These are phyloP conservation scores for Rhodeus uyekii DNA, from an alignment of 2,797 vertebrate genomes.

Conservation along the genomic window DNA sequence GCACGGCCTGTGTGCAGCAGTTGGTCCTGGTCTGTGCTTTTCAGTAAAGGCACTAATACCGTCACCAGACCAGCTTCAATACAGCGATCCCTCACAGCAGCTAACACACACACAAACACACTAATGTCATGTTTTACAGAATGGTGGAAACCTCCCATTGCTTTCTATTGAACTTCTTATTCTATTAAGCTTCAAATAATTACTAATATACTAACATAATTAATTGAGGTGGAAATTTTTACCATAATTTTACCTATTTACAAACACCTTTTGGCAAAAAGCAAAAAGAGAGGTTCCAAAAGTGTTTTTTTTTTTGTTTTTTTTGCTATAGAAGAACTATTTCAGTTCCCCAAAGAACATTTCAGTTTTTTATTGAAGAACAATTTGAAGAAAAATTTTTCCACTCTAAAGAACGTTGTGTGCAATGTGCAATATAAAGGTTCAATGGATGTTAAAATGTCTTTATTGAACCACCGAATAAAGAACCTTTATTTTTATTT, in stretches of 20 bases:
- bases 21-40: constrained; percentile 81
- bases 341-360: neutral
- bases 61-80: constrained; percentile 84
- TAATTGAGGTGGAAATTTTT: neutral
- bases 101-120: constrained; percentile 62
- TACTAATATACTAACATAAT: neutral
- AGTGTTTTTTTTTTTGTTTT: neutral
- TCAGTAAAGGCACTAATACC: constrained; percentile 80
- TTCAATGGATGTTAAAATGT: neutral
- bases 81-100: constrained; percentile 80
- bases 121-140: neutral
- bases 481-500: neutral
- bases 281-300: neutral
- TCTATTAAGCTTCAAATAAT: neutral
- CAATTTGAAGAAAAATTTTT: neutral
- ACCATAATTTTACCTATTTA: neutral
- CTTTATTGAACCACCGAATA: neutral
- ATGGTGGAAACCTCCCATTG: neutral
- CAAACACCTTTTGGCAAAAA: neutral
- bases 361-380: neutral
- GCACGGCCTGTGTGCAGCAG: constrained; percentile 86
- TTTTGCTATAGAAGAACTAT: neutral
- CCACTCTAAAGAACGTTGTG: neutral
- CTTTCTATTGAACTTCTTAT: neutral
- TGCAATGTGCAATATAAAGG: neutral